A percentile compares a stretch with the other conserved stretches of the same genome.
Conservation (phyloP, 2,888 invertebrate species). For the Drosophila siamana region DNA sequence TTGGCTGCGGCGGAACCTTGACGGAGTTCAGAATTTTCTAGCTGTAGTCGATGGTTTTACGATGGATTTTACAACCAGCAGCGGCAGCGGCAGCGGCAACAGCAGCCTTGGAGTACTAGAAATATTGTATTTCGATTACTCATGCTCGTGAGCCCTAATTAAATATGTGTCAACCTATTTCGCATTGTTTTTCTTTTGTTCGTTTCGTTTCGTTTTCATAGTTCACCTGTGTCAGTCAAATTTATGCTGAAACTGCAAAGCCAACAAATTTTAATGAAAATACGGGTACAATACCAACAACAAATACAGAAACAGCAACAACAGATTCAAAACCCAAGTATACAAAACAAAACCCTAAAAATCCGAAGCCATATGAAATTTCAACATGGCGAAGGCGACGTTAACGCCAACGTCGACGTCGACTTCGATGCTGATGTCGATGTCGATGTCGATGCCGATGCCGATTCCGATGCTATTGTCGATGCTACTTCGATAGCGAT, state of each 20-base stretch:
- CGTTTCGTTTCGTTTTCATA: slow-evolving; percentile 54
- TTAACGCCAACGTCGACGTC: slow-evolving; percentile 12
- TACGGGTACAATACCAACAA: slow-evolving; percentile 31
- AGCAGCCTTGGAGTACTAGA: slow-evolving; percentile 30
- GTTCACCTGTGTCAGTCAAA: slow-evolving; percentile 64
- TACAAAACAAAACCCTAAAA: slow-evolving; percentile 38
- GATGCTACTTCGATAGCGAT: neutral
- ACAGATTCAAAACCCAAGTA: slow-evolving; percentile 23
- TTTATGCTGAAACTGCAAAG: slow-evolving; percentile 74
- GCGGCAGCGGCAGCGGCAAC: neutral
- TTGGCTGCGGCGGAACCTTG: slow-evolving; percentile 14
- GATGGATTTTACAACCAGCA: slow-evolving; percentile 13
- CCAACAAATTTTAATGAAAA: slow-evolving; percentile 43
- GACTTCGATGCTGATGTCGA: neutral
- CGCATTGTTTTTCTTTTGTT: slow-evolving; percentile 40
- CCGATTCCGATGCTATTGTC: neutral
- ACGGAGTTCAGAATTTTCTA: slow-evolving; percentile 24
- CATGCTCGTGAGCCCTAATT: slow-evolving; percentile 12
- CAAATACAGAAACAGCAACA: slow-evolving; percentile 1
- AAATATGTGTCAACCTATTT: slow-evolving; percentile 61
- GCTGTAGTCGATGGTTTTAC: slow-evolving; percentile 8
- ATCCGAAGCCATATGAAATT: slow-evolving; percentile 45
- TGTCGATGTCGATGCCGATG: neutral
- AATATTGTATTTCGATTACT: slow-evolving; percentile 1
- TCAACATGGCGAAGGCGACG: slow-evolving; percentile 53